Conservation (phyloP, 2,888 invertebrate species). For the Drosophila kokeensis region DNA sequence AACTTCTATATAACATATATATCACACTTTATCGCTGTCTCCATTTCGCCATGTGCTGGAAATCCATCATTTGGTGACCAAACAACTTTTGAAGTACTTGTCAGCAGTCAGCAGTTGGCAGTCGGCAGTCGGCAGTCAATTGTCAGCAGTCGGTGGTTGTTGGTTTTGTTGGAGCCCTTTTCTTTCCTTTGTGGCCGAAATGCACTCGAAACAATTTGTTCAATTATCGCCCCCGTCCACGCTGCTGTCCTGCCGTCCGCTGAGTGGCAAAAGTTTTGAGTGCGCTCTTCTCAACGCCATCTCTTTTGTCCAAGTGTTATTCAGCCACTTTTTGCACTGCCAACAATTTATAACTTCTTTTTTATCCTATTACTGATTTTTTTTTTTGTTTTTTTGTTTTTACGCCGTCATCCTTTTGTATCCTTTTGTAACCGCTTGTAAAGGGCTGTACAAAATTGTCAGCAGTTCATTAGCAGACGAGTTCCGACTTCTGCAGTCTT, state of each 20-base stretch:
- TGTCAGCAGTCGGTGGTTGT: conserved; percentile 20
- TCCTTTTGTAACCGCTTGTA: conserved; percentile 77
- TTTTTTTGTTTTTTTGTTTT: not conserved
- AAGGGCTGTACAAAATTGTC: conserved; percentile 75
- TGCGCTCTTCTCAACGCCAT: conserved; percentile 31
- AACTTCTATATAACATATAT: not conserved
- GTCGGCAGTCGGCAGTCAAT: not conserved
- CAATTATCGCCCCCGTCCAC: conserved; percentile 67
- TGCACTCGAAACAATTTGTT: conserved; percentile 81
- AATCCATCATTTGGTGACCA: conserved; percentile 37
- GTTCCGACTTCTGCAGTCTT: conserved; percentile 17
- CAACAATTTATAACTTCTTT: conserved; percentile 41
- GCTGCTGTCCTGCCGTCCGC: conserved; percentile 14
- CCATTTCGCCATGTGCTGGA: conserved; percentile 15
- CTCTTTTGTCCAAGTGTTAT: conserved; percentile 45
- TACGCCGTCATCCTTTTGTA: conserved; percentile 53
- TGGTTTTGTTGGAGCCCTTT: conserved; percentile 29
- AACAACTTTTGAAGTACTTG: conserved; percentile 49
- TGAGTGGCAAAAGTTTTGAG: conserved; percentile 73
- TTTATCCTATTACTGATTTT: conserved; percentile 13
- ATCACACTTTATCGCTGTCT: not conserved
- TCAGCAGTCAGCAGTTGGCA: conserved; percentile 19
- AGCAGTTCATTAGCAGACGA: conserved; percentile 73
- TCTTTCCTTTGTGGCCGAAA: conserved; percentile 54
- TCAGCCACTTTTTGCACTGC: conserved; percentile 63